These are phyloP conservation scores for Rhamphomyia laevipes DNA, from an alignment of 2,888 invertebrate genomes.

Conservation along the genomic window DNA sequence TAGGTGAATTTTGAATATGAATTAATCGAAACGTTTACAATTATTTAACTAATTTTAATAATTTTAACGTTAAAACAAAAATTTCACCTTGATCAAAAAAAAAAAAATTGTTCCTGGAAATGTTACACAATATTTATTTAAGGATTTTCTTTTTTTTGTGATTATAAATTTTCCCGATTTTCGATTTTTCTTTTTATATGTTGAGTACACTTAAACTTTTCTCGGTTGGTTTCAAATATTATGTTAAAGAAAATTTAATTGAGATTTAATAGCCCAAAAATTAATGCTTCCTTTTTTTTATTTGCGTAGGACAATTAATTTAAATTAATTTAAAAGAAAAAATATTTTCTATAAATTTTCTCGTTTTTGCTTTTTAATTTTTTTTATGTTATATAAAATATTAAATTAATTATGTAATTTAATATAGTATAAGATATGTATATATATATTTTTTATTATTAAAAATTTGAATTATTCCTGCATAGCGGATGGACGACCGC, in stretches of 20 bases:
- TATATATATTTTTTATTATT: conserved; percentile 6
- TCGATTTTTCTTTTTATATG: neutral
- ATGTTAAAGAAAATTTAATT: neutral
- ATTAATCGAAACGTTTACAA: too few species aligned
- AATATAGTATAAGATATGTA: too few species aligned
- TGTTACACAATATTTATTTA: neutral
- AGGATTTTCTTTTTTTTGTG: neutral
- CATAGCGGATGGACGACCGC: conserved; percentile 28
- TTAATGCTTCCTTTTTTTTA: too few species aligned
- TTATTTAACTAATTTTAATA: too few species aligned
- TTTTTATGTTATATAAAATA: too few species aligned
- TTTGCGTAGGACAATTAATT: too few species aligned
- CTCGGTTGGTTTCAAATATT: conserved; percentile 7
- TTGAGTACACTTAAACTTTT: neutral
- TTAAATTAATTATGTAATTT: too few species aligned
- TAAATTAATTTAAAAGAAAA: too few species aligned
- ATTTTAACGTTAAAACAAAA: too few species aligned
- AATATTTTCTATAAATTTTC: neutral
- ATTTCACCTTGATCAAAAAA: too few species aligned
- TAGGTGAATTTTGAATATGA: too few species aligned
- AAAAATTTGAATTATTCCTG: conserved; percentile 16
- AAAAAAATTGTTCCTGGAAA: too few species aligned
- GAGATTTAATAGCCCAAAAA: neutral
- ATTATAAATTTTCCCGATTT: neutral
- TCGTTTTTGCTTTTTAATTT: conserved; percentile 3